Evolutionary conservation across 2,888 invertebrate genomes (phyloP), one percentile per base, ranked within the genome.

Genomic region (Acleris emargana): DNA sequence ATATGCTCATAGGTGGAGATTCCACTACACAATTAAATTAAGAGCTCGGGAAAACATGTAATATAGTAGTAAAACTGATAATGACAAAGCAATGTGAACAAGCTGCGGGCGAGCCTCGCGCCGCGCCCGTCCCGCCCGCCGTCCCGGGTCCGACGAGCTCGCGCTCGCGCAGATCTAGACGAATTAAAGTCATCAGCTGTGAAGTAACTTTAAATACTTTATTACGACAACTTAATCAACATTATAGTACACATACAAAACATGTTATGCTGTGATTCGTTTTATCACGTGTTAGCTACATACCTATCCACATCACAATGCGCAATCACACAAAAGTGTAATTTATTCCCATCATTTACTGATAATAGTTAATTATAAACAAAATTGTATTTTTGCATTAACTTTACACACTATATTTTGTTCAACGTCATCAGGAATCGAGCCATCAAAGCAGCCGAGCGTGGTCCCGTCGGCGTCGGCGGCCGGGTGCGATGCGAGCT

Each of bases 141-240:
- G 53, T 5, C 13, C 53, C 6, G 18, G 54, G 11, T 20, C 55
- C 43, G 25, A 25, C 25, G 9, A 25, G 57, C 43, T 32, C 49
- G 28, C 58, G 17, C 58, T 47, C 57, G 42, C 20, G n/a, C 55
- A 43, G 77, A 73, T 77, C 82, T 82, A 86, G 82, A 73, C 80
- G 75, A 84, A 89, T 88, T 84, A 90, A 92, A 92, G 84, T 87
- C 88, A 84, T 82, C 79, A 79, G 79, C 81, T 85, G 84, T 86
- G 83, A 89, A 89, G 88, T 88, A 90, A 89, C 89, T 91, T 91
- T 90, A 91, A 91, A 92, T 91, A 91, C 91, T 92, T 92, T 92
- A 92, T 92, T 92, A 90, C 86, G 91, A 91, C 88, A 92, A 91
- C 91, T 91, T 91, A 91, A 88, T 87, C 89, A 91, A 91, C 88